A percentile compares a stretch with the other conserved stretches of the same genome.
Conservation (phyloP, 2,888 invertebrate species). For the Bimastos eiseni region DNA sequence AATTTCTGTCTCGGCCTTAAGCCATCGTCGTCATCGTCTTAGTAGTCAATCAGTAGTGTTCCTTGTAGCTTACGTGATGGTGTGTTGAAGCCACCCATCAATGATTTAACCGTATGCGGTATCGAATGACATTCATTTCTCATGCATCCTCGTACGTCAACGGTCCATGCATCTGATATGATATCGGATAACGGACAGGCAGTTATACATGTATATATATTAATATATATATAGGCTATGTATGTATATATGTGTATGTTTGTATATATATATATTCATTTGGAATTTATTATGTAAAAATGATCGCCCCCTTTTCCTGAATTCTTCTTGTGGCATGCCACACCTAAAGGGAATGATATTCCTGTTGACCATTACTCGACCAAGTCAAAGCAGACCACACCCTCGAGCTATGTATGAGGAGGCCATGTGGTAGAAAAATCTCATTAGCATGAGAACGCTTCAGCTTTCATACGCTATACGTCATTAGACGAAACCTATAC, state of each 20-base stretch:
- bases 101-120: background rate
- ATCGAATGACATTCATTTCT: background rate
- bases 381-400: background rate
- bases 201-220: background rate
- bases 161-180: background rate
- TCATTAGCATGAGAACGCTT: background rate
- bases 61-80: background rate
- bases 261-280: too few relatives aligned
- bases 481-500: background rate
- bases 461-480: background rate
- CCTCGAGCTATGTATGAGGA: background rate
- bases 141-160: background rate
- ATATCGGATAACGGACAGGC: background rate
- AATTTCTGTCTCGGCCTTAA: too few relatives aligned
- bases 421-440: background rate
- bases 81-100: background rate
- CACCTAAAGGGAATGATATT: conserved; percentile 10
- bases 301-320: background rate
- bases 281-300: background rate
- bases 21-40: conserved; percentile 18
- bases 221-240: too few relatives aligned
- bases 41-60: background rate
- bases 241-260: too few relatives aligned
- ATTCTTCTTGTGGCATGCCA: background rate
- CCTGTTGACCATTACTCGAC: too few relatives aligned